These are phyloP conservation scores for Penaeus chinensis DNA, from an alignment of 1,140 invertebrate species.

Conservation along the genomic window DNA sequence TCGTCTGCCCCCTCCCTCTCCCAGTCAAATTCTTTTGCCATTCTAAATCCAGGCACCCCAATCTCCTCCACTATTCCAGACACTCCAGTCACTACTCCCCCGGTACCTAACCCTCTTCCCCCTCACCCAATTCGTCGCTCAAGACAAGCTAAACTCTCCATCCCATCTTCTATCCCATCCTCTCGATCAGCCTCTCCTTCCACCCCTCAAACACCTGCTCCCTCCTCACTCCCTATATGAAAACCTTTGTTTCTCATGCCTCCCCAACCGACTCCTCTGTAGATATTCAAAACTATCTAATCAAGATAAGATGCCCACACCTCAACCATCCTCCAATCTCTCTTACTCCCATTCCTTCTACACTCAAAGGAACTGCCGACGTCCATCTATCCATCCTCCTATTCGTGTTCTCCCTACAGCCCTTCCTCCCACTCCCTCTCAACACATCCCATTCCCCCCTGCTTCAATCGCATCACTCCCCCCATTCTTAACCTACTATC, in stretches of 20 bases:
- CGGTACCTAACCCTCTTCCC: not conserved
- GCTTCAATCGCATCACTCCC: not conserved
- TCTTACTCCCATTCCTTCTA: too few species aligned
- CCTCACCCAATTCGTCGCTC: not conserved
- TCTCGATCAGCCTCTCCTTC: not conserved
- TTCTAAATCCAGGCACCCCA: too few species aligned
- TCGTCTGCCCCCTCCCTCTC: not conserved
- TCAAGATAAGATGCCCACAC: not conserved
- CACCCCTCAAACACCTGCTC: not conserved
- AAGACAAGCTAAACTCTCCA: not conserved
- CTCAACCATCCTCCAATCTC: too few species aligned
- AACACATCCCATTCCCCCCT: too few species aligned
- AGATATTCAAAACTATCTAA: too few species aligned
- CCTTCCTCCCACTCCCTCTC: not conserved
- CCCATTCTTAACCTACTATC: too few species aligned
- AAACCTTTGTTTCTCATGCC: not conserved
- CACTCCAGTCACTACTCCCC: not conserved
- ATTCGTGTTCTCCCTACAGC: not conserved
- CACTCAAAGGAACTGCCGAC: too few species aligned
- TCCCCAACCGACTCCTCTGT: not conserved
- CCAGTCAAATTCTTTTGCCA: not conserved
- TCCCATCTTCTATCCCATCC: not conserved
- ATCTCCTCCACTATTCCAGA: too few species aligned
- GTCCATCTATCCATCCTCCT: not conserved
- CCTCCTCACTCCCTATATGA: not conserved